Evolutionary conservation across 2,888 invertebrate genomes (phyloP).

Genomic region (Lycocerus yunnanus): DNA sequence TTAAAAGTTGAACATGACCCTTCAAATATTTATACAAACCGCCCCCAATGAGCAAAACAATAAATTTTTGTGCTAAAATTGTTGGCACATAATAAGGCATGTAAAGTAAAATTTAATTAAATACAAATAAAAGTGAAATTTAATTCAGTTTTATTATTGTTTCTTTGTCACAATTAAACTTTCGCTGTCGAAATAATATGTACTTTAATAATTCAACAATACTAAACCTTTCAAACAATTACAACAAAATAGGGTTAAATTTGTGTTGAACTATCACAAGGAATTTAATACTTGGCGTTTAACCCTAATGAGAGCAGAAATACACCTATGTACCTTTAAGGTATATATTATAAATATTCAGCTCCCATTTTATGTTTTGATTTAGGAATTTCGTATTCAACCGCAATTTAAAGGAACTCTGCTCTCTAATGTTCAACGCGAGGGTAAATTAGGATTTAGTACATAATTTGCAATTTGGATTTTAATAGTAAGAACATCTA

Average conservation of each 20-base stretch:
- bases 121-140: not conserved
- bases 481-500: slow-evolving; percentile 7
- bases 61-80: not conserved
- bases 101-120: not conserved
- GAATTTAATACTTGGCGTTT: not conserved
- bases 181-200: not conserved
- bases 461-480: slow-evolving; percentile 12
- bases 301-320: not conserved
- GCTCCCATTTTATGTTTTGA: not conserved
- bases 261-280: not conserved
- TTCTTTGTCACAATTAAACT: not conserved
- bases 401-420: slow-evolving; percentile 3
- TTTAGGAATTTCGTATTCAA: not conserved
- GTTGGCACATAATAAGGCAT: not conserved
- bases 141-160: not conserved
- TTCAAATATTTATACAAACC: not conserved
- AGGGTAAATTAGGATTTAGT: slow-evolving; percentile 15
- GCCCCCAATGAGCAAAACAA: not conserved
- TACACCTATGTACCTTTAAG: not conserved
- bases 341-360: not conserved
- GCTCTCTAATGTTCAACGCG: slow-evolving; percentile 8
- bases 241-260: not conserved
- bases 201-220: not conserved
- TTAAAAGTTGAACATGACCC: not conserved
- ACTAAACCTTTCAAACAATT: not conserved